A percentile compares a stretch with the other conserved stretches of the same genome.
Conservation (phyloP, 2,113 vertebrate species). For the Hemiprocne comata region DNA sequence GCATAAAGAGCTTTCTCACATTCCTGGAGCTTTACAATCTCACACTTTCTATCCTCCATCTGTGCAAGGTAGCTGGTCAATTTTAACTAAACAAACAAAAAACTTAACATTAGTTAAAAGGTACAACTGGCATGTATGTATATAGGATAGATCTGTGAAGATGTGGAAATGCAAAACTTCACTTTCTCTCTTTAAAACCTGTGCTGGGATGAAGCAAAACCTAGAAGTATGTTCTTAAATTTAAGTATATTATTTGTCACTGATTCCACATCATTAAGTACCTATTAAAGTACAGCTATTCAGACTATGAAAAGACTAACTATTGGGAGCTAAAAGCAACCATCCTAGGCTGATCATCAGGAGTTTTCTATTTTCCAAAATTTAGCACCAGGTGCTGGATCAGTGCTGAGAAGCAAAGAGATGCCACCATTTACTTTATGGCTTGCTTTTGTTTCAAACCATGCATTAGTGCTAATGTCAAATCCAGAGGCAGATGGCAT, state of each 20-base stretch:
- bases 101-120: neutral
- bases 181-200: neutral
- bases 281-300: neutral
- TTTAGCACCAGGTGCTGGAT: neutral
- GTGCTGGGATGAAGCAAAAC: neutral
- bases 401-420: neutral
- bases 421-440: neutral
- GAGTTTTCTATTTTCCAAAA: neutral
- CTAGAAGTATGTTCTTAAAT: neutral
- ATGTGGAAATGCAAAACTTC: neutral
- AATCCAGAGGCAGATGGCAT: neutral
- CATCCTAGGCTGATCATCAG: neutral
- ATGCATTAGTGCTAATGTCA: neutral
- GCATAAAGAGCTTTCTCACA: slow-evolving; percentile 77
- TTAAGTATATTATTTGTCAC: neutral
- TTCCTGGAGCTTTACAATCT: slow-evolving; percentile 82
- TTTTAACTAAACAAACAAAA: slow-evolving; percentile 52
- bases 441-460: neutral
- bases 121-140: neutral
- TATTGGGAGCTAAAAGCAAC: neutral
- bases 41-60: slow-evolving; percentile 81
- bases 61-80: slow-evolving; percentile 77
- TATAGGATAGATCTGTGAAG: neutral
- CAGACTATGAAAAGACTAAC: neutral
- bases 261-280: neutral